Percentiles rank a stretch among this genome's conserved stretches.
phyloP scores from a whole-genome alignment of 2,113 vertebrate genomes.

The Xyrauchen texanus region DNA sequence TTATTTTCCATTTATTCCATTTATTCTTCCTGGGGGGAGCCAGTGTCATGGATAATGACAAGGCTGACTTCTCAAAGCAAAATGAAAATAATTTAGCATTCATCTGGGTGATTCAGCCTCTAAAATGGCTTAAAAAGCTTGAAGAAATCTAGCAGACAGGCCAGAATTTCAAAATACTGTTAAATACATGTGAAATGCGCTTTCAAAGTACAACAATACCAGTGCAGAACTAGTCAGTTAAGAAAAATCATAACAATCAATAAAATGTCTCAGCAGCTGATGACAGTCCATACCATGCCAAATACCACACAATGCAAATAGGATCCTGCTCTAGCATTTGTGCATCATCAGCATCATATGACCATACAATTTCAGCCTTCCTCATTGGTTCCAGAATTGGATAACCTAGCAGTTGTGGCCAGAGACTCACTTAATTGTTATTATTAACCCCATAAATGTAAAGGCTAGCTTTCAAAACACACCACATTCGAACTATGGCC shows the following conservation, averaged over 20 bases:
- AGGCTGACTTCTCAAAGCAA: not conserved
- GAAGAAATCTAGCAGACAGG: too few species aligned
- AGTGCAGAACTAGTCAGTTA: not conserved
- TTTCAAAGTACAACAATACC: too few species aligned
- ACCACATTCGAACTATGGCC: not conserved
- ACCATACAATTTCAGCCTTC: not conserved
- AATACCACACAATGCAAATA: not conserved
- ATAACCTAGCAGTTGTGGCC: not conserved
- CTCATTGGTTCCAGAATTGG: not conserved
- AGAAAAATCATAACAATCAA: slow-evolving; percentile 11
- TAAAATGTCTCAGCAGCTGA: not conserved
- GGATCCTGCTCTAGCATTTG: not conserved
- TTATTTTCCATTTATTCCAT: not conserved
- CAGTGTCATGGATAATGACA: not conserved
- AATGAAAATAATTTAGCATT: not conserved
- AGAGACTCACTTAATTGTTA: not conserved
- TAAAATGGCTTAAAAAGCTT: not conserved
- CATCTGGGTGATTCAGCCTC: not conserved
- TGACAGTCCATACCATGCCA: not conserved
- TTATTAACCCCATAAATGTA: not conserved
- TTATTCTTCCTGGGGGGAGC: not conserved
- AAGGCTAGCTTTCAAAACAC: slow-evolving; percentile 8
- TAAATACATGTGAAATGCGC: too few species aligned
- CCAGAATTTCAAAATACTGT: too few species aligned
- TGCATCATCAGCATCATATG: not conserved